Base-by-base conservation (phyloP, 1,140 invertebrate genomes). In the Drosophila ambigua region DNA sequence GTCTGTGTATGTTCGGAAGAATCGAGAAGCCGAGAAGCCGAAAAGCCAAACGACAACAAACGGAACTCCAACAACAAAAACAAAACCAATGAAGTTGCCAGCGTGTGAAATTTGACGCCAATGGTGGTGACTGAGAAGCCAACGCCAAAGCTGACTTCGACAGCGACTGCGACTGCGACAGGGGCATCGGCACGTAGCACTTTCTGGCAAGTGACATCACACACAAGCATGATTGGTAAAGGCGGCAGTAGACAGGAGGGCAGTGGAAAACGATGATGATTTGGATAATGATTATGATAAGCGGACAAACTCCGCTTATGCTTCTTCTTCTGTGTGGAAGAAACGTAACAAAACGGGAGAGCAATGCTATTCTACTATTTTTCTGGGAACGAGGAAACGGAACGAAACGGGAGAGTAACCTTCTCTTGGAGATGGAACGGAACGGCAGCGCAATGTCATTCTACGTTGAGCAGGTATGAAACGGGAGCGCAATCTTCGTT, bases 61-160 rank as follows among this genome's bases (percentile, higher is more conserved):
- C 61, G 39, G 51, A 58, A 66, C 58, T 35, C 60, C 46, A 51
- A 58, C 54, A 41, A 66, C 45, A 45, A 28, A 52, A 55, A 39
- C 43, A 48, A 6, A 31, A 15, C 15, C 31, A 44, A 2, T 52
- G 61, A 65, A 44, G 68, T 55, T 63, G 60, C 57, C 57, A 65
- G 57, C 60, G 77, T 71, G 81, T 84, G 63, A 85, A 79, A 77
- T 64, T 60, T 60, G 53, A 82, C 61, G 71, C 58, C 58, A 60
- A 58, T 63, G 50, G 73, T 63, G 50, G 73, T 28, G 55, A 53
- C 35, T 13, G 35, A 51, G 54, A n/a, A n/a, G 51, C 39, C 15
- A 35, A 15, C 35, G 11, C 4, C 11, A 11, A 39, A 9, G 1
- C 1, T 11, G 11, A 39, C 35, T 2, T 39, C 35, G 44, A 13